These are phyloP conservation scores for Minunthozetes semirufus DNA, from an alignment of 2,888 invertebrate genomes.

Conservation along the genomic window DNA sequence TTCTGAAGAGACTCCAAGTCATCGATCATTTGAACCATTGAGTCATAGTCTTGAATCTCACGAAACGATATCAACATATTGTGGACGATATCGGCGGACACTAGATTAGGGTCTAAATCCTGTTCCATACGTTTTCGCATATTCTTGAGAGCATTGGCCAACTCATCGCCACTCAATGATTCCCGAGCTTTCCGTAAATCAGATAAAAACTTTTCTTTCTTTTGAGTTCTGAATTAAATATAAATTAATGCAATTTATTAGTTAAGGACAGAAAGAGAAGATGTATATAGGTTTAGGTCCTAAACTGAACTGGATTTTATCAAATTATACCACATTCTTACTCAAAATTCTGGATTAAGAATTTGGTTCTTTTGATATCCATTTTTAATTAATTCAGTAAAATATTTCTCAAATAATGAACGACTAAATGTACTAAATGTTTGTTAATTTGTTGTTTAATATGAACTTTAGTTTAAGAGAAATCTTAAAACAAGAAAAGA, in stretches of 20 bases:
- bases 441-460: too few relatives aligned
- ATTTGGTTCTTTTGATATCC: too few relatives aligned
- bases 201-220: slow-evolving; percentile 91
- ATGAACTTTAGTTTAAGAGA: too few relatives aligned
- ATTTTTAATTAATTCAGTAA: too few relatives aligned
- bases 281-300: too few relatives aligned
- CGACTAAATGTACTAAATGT: too few relatives aligned
- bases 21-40: slow-evolving; percentile 92
- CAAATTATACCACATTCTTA: too few relatives aligned
- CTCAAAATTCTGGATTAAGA: too few relatives aligned
- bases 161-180: slow-evolving; percentile 70
- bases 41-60: slow-evolving; percentile 90
- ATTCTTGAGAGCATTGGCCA: slow-evolving; percentile 63
- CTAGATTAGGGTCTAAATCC: slow-evolving; percentile 75
- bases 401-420: too few relatives aligned
- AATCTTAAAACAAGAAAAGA: too few relatives aligned
- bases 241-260: neutral
- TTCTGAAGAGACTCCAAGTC: slow-evolving; percentile 84
- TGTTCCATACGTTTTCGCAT: slow-evolving; percentile 81
- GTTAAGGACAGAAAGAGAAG: neutral
- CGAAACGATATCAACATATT: slow-evolving; percentile 86
- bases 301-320: too few relatives aligned
- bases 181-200: slow-evolving; percentile 90
- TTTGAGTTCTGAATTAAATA: slow-evolving; percentile 67
- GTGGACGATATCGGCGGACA: slow-evolving; percentile 90